Base-by-base conservation (phyloP, 2,888 invertebrate genomes). In the Trichacis sp. region DNA sequence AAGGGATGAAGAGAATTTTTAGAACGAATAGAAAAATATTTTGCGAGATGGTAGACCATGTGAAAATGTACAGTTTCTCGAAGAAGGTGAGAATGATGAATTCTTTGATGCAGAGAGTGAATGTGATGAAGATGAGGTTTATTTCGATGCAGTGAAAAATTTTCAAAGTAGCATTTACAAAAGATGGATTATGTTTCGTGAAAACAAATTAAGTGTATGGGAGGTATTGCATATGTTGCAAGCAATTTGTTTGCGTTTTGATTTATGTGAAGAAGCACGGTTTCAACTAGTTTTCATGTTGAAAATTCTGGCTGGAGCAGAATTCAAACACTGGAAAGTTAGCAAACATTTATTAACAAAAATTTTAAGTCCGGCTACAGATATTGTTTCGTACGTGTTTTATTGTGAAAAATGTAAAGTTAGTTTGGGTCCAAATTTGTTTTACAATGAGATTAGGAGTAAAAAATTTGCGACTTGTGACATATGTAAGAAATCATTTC, bases 101-200 rank as follows among this genome's bases (percentile, higher is more conserved):
- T n/a, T n/a, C n/a, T n/a, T n/a, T n/a, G n/a, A n/a, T n/a, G n/a
- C n/a, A n/a, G n/a, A n/a, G n/a, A n/a, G n/a, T n/a, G n/a, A n/a
- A n/a, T n/a, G n/a, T n/a, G n/a, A n/a, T n/a, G n/a, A n/a, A n/a
- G n/a, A n/a, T n/a, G n/a, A n/a, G n/a, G n/a, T n/a, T n/a, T n/a
- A n/a, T n/a, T n/a, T n/a, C n/a, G n/a, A n/a, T n/a, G n/a, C n/a
- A n/a, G n/a, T n/a, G n/a, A n/a, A n/a, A n/a, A n/a, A n/a, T n/a
- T n/a, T n/a, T n/a, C n/a, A n/a, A n/a, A n/a, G n/a, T n/a, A n/a
- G n/a, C n/a, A n/a, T n/a, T n/a, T n/a, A n/a, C n/a, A n/a, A 47
- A 40, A 40, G 58, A 47, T 64, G 64, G 58, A 54, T 55, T 8
- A 64, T 64, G 64, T 64, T 64, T 54, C 42, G 48, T n/a, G 43